Base-by-base conservation (phyloP, 1,140 invertebrate species). In the Pogonomyrmex barbatus region DNA sequence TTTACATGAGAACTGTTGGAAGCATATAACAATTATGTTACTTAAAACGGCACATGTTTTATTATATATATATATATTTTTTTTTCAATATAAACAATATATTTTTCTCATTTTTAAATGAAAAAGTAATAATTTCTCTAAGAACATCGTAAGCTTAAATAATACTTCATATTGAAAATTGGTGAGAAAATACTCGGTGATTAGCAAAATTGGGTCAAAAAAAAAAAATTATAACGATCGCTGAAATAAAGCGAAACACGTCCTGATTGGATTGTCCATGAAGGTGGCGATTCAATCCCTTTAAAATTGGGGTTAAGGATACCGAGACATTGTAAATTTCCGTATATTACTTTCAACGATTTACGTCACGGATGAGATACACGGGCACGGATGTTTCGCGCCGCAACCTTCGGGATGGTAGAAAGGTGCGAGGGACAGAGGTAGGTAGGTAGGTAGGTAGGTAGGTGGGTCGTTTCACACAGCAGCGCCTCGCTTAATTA, bases 401-500 rank as follows among this genome's bases (percentile, higher is more conserved):
- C 65, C 45, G n/a, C 83, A 75, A 91, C 78, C 75, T 83, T 83
- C 56, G 76, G 79, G 68, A 91, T 36, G 75, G 71, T 63, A 71
- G 86, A 88, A 91, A 85, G 86, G 78, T 85, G 68, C 73, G 52
- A 79, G 85, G 63, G 78, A 78, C 36, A 77, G 81, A 87, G 65
- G 87, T 65, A 77, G 71, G 77, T 84, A 77, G 71, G 77, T 84
- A 87, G 65, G 87, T 65, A 77, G 71, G 77, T 84, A 77, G 71
- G 77, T 84, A 71, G 85, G 52, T 90, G 86, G 88, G 75, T 91
- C 91, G 89, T 93, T 93, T 93, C 91, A 93, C 92, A 93, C 91
- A 91, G 92, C 91, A 91, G 89, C 91, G 90, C 92, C 89, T 92
- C 90, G 92, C 88, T 93, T 93, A 93, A 93, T 93, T 93, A 92